Evolutionary conservation across 64 coral and sea anemone genomes (phyloP).

Genomic region (Stylophora pistillata): DNA sequence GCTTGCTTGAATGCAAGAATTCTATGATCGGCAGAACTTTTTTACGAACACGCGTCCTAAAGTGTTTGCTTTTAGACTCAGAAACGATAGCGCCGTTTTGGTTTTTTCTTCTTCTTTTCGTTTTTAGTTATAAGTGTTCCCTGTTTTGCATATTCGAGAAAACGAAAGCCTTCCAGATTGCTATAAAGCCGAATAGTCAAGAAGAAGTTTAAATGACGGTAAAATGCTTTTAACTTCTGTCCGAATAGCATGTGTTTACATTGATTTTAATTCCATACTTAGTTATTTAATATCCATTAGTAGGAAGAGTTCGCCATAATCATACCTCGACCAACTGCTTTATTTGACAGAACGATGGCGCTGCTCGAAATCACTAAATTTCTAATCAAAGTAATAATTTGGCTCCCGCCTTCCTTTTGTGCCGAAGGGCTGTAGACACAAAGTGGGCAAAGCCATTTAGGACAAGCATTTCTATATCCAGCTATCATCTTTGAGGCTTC

Average conservation of each 20-base stretch:
- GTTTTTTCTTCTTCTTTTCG: no score
- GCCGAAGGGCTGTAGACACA: no score
- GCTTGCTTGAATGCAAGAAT: no score
- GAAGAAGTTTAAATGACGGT: background rate
- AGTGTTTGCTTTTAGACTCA: no score
- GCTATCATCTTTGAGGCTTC: no score
- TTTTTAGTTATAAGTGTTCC: no score
- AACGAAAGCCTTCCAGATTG: background rate
- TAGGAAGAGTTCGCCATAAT: background rate
- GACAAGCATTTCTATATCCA: no score
- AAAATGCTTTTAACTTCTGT: background rate
- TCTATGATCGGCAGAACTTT: no score
- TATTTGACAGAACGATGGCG: background rate
- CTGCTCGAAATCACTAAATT: background rate
- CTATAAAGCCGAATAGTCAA: background rate
- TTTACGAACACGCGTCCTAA: no score
- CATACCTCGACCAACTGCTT: background rate
- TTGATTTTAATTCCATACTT: constrained; percentile 1
- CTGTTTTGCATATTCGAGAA: background rate
- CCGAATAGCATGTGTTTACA: constrained; percentile 18
- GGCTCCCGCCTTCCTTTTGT: background rate
- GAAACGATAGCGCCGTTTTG: no score
- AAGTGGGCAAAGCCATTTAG: no score
- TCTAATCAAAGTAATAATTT: background rate
- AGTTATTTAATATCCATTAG: constrained; percentile 34